Evolutionary conservation across 2,797 vertebrate genomes (phyloP).

Genomic region (Tragelaphus eurycerus): DNA sequence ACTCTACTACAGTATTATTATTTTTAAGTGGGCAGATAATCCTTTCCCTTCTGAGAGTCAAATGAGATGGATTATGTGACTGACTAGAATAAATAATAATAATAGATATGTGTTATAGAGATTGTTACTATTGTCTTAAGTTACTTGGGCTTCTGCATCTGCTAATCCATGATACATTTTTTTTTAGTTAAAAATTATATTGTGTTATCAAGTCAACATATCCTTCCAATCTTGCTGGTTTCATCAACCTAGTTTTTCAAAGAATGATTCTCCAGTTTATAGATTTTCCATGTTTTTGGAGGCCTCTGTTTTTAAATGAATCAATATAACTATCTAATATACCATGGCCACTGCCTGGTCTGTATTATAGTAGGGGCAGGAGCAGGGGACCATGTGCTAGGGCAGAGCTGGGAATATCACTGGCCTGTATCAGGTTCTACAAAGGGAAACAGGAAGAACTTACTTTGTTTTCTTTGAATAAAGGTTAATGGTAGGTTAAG

Average conservation of each 20-base stretch:
- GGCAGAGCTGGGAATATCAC: not conserved
- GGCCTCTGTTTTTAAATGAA: not conserved
- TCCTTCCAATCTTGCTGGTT: not conserved
- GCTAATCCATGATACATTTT: not conserved
- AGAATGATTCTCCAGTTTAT: not conserved
- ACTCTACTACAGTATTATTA: not conserved
- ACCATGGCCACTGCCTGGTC: not conserved
- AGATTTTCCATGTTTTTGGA: not conserved
- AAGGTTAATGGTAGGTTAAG: not conserved
- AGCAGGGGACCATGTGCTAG: not conserved
- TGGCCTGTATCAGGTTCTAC: not conserved
- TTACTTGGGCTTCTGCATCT: not conserved
- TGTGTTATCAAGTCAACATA: not conserved
- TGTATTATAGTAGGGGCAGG: too few species aligned
- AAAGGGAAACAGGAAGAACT: not conserved
- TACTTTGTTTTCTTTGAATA: not conserved
- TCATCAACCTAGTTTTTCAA: not conserved
- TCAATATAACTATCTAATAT: not conserved
- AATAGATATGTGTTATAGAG: not conserved
- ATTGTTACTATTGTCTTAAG: not conserved
- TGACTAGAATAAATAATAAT: not conserved
- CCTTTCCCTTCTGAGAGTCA: not conserved
- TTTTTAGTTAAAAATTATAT: not conserved
- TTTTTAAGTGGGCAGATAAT: not conserved
- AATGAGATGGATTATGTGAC: not conserved